Evolutionary conservation across 1,140 invertebrate genomes (phyloP).

Genomic region (Anadara kagoshimensis): DNA sequence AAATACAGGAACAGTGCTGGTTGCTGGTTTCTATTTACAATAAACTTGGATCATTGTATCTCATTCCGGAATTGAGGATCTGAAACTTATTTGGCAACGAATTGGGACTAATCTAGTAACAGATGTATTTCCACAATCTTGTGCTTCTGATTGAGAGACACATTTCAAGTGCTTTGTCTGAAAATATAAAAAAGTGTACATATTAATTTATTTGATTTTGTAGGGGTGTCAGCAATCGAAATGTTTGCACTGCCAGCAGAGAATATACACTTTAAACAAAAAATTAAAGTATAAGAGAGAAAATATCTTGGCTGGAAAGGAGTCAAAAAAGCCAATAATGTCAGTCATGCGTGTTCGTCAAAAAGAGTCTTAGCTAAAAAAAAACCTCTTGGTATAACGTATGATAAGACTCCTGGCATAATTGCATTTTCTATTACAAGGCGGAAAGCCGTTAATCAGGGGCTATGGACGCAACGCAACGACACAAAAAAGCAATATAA

Average conservation of each 20-base stretch:
- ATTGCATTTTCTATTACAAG: slow-evolving; percentile 27
- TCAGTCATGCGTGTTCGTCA: background rate
- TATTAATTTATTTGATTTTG: slow-evolving; percentile 11
- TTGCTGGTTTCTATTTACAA: slow-evolving; percentile 22
- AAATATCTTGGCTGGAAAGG: too few species aligned
- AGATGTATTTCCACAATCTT: slow-evolving; percentile 29
- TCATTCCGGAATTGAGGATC: background rate
- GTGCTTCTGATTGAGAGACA: background rate
- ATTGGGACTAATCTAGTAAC: slow-evolving; percentile 8
- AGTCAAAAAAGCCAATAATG: background rate
- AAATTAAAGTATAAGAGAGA: background rate
- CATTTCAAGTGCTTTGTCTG: slow-evolving; percentile 25
- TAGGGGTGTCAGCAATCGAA: slow-evolving; percentile 27
- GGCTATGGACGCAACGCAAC: slow-evolving; percentile 22
- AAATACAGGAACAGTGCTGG: background rate
- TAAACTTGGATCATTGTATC: background rate
- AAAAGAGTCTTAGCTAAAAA: slow-evolving; percentile 18
- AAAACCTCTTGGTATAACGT: slow-evolving; percentile 19
- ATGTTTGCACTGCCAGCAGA: slow-evolving; percentile 16
- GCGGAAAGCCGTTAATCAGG: background rate
- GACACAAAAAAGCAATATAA: background rate
- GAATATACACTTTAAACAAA: background rate
- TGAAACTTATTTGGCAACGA: background rate
- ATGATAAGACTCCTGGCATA: slow-evolving; percentile 8
- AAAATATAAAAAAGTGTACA: slow-evolving; percentile 10